A percentile compares a stretch with the other conserved stretches of the same genome.
Conservation (phyloP, 2,113 vertebrate species). For the Corythornis vintsioides region DNA sequence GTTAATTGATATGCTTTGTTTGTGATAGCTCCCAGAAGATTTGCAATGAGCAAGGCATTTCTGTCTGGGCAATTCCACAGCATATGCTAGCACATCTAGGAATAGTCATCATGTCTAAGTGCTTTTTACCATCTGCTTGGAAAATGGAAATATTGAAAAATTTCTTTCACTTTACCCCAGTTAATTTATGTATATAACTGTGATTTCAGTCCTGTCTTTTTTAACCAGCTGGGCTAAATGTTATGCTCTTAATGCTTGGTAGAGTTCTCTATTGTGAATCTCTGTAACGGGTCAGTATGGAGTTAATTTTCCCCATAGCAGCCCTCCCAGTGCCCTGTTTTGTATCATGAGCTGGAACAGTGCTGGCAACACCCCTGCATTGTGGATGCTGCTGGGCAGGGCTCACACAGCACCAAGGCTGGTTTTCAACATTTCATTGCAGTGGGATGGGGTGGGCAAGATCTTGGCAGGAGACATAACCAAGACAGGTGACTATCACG, state of each 20-base stretch:
- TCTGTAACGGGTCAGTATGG: not conserved
- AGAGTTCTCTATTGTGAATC: not conserved
- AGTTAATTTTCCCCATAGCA: too few relatives aligned
- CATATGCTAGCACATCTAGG: slow-evolving; percentile 73
- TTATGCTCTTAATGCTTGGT: not conserved
- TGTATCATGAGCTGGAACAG: too few relatives aligned
- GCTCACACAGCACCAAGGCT: too few relatives aligned
- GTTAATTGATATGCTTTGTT: slow-evolving; percentile 73
- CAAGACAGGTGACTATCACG: too few relatives aligned
- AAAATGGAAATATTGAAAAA: slow-evolving; percentile 61
- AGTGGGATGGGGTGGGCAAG: too few relatives aligned
- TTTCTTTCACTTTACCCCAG: not conserved
- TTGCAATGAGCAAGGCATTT: slow-evolving; percentile 69
- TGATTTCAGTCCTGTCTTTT: slow-evolving; percentile 29
- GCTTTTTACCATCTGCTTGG: slow-evolving; percentile 73
- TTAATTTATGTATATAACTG: not conserved
- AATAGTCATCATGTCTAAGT: slow-evolving; percentile 67
- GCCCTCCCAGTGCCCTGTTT: too few relatives aligned
- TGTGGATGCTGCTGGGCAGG: too few relatives aligned
- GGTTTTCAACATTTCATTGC: too few relatives aligned
- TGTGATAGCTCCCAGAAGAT: slow-evolving; percentile 71
- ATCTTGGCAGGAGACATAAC: too few relatives aligned
- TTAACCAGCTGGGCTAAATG: slow-evolving; percentile 5
- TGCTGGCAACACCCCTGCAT: too few relatives aligned
- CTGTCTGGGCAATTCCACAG: slow-evolving; percentile 64